Evolutionary conservation across 2,888 invertebrate genomes (phyloP), one percentile per base, ranked within the genome.

Genomic region (Neoascia interrupta): DNA sequence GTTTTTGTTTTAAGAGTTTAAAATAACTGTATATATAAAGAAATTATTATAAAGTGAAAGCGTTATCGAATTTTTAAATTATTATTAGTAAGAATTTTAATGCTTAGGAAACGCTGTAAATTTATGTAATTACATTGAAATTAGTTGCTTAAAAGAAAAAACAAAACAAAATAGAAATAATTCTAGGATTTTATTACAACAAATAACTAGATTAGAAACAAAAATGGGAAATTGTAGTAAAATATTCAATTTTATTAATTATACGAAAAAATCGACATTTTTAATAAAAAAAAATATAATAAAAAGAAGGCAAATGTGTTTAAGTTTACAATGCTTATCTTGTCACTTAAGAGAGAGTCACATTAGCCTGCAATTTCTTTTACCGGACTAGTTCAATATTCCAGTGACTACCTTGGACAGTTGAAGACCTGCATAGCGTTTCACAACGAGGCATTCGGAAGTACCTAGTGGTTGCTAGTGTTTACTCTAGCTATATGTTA

Each of bases 61-160:
- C 66, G 66, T 79, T 79, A 73, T 79, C 79, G 79, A 79, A 79
- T 79, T 79, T 79, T 79, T 56, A 53, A 69, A 61, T 61, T 61
- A 79, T 68, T 2, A 73, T 73, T 73, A 79, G 61, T 73, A 26
- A 73, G 37, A 68, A 68, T 66, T 72, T 66, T 61, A 68, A 72
- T 61, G 73, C 79, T 79, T 79, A 76, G 66, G 54, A 58, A 54
- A 56, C 21, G 60, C 73, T 72, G 79, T 73, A 72, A 16, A 79
- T 68, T 79, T 37, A 61, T 70, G 60, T 54, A 61, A 73, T 73
- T 66, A 73, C 13, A 66, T 73, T 64, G 5, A 54, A 60, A 72
- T 73, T 60, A 66, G 72, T 73, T 79, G 79, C 79, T 79, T 79
- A 37, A 66, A 64, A 16, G 10, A 23, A 54, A 63, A 31, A 39